phyloP scores from a whole-genome alignment of 2,888 invertebrate species.

The Coenonympha arcania region DNA sequence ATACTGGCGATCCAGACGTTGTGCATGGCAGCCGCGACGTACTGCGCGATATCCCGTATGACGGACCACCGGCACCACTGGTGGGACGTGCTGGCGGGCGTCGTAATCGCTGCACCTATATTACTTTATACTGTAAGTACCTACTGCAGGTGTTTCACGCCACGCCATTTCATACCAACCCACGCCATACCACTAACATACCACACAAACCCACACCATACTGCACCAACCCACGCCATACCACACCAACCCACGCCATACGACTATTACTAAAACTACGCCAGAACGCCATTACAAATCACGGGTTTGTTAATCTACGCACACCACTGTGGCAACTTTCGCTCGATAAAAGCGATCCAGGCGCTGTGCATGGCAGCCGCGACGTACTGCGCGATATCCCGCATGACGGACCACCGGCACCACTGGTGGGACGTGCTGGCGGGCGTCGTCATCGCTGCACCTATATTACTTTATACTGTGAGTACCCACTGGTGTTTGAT shows the following conservation, averaged over 20 bases:
- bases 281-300: too few species aligned
- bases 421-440: conserved; percentile 86
- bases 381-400: conserved; percentile 73
- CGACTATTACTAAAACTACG: too few species aligned
- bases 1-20: conserved; percentile 67
- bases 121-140: conserved; percentile 76
- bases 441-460: conserved; percentile 73
- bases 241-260: too few species aligned
- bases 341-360: conserved; percentile 62
- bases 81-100: conserved; percentile 83
- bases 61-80: conserved; percentile 83
- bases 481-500: too few species aligned
- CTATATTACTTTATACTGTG: conserved; percentile 74
- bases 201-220: too few species aligned
- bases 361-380: conserved; percentile 62
- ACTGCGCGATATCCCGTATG: conserved; percentile 76
- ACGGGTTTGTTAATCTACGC: too few species aligned
- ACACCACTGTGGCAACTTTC: too few species aligned
- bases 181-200: too few species aligned
- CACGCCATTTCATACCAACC: too few species aligned
- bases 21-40: conserved; percentile 66
- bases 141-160: too few species aligned
- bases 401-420: conserved; percentile 81
- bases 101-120: conserved; percentile 68
- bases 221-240: too few species aligned